Evolutionary conservation across 2,113 vertebrate genomes (phyloP), one percentile per base, ranked within the genome.

Genomic region (Trochalopteron elliotii): DNA sequence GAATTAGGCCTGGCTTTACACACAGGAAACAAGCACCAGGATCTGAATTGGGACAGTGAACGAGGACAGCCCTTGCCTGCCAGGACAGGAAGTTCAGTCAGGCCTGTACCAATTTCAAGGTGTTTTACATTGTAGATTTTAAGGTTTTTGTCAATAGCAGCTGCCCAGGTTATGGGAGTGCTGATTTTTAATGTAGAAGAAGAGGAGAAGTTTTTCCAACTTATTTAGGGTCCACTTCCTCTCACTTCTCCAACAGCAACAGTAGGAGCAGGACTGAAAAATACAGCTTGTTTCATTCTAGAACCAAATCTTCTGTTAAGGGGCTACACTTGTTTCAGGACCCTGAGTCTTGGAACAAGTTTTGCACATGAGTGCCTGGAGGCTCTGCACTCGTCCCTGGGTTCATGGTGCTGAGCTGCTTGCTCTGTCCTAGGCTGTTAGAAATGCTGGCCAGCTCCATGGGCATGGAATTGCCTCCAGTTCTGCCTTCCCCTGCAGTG

Each of bases 381-480:
- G 28, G 6, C 33, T n/a, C 45, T 37, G 37, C 37, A 21, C 7
- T 7, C 1, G 2, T 28, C 45, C 44, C 20, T 5, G 2, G 12
- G 24, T 4, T 50, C 0, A 2, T 14, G 56, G 17, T 70, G 85
- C 56, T 3, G 16, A 57, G 71, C 27, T 19, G 18, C 18, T 35
- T 1, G 2, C 61, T 39, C 68, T 49, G 69, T 15, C 24, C 57
- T 9, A 3, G 69, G 60, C 39, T 57, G 40, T 9, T 10, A 10
- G 57, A 2, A 15, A 3, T 1, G 10, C 28, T 44, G 75, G 24
- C 11, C 0, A 1, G 8, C 67, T 30, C 52, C 2, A 1, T 3
- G 17, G 20, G 3, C 5, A 33, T 7, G 11, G n/a, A 33, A 31
- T 7, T 61, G 37, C 75, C 7, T 3, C 2, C 27, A 24, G 3